Percentiles rank a stretch among this genome's conserved stretches.
These are phyloP conservation scores for Dicranocentrus wangi DNA, from an alignment of 2,888 invertebrate genomes.

Conservation along the genomic window DNA sequence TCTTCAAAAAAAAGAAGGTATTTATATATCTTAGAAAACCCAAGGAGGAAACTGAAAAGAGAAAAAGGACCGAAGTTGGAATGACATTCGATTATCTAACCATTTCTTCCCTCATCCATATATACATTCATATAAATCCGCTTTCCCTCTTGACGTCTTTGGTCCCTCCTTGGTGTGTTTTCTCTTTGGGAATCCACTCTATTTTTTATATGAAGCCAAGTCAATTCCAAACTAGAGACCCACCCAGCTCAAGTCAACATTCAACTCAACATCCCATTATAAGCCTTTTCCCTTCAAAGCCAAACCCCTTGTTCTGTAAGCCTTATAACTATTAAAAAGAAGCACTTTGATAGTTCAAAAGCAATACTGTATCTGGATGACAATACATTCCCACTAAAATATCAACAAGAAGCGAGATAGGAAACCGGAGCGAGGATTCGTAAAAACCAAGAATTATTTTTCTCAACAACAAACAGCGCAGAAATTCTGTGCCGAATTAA, in stretches of 20 bases:
- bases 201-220: slow-evolving; percentile 25
- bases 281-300: slow-evolving; percentile 16
- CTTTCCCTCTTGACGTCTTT: slow-evolving; percentile 46
- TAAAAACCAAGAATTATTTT: too few relatives aligned
- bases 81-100: slow-evolving; percentile 72
- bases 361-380: background rate
- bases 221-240: slow-evolving; percentile 42
- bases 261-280: slow-evolving; percentile 32
- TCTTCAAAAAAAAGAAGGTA: slow-evolving; percentile 23
- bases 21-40: slow-evolving; percentile 23
- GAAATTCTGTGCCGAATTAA: too few relatives aligned
- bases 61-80: slow-evolving; percentile 60
- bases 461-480: too few relatives aligned
- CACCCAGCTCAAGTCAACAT: slow-evolving; percentile 61
- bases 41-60: slow-evolving; percentile 8
- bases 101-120: slow-evolving; percentile 48
- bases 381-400: background rate
- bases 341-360: background rate
- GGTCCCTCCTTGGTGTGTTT: slow-evolving; percentile 18
- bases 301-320: slow-evolving; percentile 10
- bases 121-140: slow-evolving; percentile 54
- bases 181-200: background rate
- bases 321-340: slow-evolving; percentile 15
- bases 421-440: too few relatives aligned
- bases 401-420: background rate